Evolutionary conservation across 1,140 invertebrate species (phyloP).

Genomic region (Ooceraea biroi): DNA sequence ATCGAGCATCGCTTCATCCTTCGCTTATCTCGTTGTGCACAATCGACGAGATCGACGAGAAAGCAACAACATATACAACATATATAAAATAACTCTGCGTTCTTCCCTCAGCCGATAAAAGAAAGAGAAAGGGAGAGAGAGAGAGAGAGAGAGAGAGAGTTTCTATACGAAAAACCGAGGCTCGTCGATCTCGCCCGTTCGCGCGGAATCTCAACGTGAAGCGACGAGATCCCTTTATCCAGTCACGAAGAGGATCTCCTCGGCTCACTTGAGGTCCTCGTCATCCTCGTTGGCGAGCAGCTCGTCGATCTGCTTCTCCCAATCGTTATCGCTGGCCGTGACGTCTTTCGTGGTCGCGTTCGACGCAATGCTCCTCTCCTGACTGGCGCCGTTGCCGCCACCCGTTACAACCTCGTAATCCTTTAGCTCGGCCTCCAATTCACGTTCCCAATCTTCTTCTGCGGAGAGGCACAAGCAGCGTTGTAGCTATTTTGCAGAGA

Average conservation of each 20-base stretch:
- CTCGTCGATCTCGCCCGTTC: slow-evolving; percentile 14
- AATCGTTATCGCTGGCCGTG: slow-evolving; percentile 84
- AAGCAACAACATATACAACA: neutral
- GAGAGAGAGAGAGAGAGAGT: slow-evolving; percentile 7
- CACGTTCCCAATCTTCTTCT: slow-evolving; percentile 97
- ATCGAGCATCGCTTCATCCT: slow-evolving; percentile 23
- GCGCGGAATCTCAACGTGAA: slow-evolving; percentile 50
- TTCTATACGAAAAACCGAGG: neutral
- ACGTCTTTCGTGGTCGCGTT: slow-evolving; percentile 60
- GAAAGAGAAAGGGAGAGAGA: neutral
- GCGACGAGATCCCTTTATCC: slow-evolving; percentile 65
- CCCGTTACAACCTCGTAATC: slow-evolving; percentile 94
- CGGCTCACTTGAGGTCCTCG: slow-evolving; percentile 83
- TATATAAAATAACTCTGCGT: slow-evolving; percentile 23
- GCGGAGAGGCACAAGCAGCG: slow-evolving; percentile 85
- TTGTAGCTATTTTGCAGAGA: slow-evolving; percentile 83
- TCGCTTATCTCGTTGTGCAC: neutral
- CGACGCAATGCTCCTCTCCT: slow-evolving; percentile 63
- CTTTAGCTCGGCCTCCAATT: slow-evolving; percentile 96
- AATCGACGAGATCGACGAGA: slow-evolving; percentile 5
- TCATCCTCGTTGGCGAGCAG: slow-evolving; percentile 86
- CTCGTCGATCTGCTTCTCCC: slow-evolving; percentile 88
- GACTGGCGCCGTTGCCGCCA: slow-evolving; percentile 66
- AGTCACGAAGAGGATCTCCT: slow-evolving; percentile 41
- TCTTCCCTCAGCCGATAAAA: neutral